A percentile compares a stretch with the other conserved stretches of the same genome.
Conservation (phyloP, 1,140 invertebrate genomes). For the Calephelis nemesis region DNA sequence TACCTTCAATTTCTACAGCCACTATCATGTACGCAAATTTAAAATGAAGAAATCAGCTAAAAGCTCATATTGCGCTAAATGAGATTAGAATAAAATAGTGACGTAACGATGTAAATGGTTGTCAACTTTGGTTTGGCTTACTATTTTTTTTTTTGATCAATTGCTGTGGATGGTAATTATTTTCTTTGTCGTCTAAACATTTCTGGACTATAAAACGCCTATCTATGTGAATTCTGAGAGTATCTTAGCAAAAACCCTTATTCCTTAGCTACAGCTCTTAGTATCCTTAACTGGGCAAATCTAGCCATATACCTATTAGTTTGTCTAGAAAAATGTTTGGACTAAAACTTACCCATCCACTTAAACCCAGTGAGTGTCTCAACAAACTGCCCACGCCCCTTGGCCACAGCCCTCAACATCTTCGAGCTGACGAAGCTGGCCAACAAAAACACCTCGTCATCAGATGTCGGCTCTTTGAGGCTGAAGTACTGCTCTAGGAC, state of each 20-base stretch:
- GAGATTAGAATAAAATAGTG: too few species aligned
- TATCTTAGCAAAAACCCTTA: too few species aligned
- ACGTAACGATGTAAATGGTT: too few species aligned
- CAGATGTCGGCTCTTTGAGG: constrained; percentile 25
- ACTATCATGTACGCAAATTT: too few species aligned
- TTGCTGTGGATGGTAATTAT: too few species aligned
- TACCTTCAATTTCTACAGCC: too few species aligned
- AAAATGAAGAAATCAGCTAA: too few species aligned
- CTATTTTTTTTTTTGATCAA: too few species aligned
- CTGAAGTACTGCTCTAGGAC: constrained; percentile 82
- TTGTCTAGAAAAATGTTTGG: background rate
- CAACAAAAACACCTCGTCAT: constrained; percentile 85
- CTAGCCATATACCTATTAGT: background rate
- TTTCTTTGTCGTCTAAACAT: background rate
- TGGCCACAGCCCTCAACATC: constrained; percentile 92
- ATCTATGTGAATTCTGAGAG: too few species aligned
- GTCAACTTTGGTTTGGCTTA: too few species aligned
- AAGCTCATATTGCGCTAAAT: too few species aligned
- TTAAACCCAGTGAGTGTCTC: constrained; percentile 99
- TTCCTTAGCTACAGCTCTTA: background rate
- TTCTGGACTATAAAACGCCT: too few species aligned
- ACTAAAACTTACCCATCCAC: constrained; percentile 91
- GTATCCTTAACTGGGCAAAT: background rate
- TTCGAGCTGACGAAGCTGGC: constrained; percentile 98
- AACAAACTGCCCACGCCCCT: constrained; percentile 89